phyloP scores from a whole-genome alignment of 2,113 vertebrate genomes.

The Eidolon helvum region DNA sequence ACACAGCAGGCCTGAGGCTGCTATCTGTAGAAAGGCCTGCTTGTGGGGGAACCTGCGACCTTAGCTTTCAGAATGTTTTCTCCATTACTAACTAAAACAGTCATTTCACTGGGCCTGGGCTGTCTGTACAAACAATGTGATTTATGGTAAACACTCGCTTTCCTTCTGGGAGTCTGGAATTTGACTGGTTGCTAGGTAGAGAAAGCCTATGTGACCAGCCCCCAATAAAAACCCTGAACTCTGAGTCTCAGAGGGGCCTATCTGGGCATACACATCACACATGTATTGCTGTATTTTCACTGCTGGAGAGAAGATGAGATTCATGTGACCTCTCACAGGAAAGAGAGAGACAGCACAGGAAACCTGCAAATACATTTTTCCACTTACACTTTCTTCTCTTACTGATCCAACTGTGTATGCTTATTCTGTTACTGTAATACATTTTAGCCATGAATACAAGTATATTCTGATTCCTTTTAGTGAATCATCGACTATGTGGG shows the following conservation, averaged over 20 bases:
- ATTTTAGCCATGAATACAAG: not conserved
- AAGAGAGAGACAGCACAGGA: not conserved
- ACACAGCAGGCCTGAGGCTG: not conserved
- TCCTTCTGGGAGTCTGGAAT: not conserved
- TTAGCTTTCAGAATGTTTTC: not conserved
- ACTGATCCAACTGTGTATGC: not conserved
- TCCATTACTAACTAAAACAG: conserved; percentile 2
- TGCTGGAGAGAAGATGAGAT: not conserved
- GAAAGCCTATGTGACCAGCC: not conserved
- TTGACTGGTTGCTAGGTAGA: not conserved
- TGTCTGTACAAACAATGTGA: not conserved
- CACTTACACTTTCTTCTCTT: not conserved
- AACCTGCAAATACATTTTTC: conserved; percentile 1
- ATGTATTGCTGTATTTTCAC: not conserved
- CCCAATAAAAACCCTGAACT: not conserved
- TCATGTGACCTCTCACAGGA: not conserved
- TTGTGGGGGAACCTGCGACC: not conserved
- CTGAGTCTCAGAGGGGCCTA: not conserved
- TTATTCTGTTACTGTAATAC: not conserved
- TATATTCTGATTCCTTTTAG: not conserved
- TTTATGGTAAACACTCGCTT: not conserved
- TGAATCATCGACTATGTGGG: not conserved
- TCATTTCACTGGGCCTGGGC: not conserved
- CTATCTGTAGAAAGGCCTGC: not conserved
- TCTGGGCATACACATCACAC: not conserved